A percentile compares a stretch with the other conserved stretches of the same genome.
These are phyloP conservation scores for Hipparchia semele DNA, from an alignment of 2,888 invertebrate species.

Conservation along the genomic window DNA sequence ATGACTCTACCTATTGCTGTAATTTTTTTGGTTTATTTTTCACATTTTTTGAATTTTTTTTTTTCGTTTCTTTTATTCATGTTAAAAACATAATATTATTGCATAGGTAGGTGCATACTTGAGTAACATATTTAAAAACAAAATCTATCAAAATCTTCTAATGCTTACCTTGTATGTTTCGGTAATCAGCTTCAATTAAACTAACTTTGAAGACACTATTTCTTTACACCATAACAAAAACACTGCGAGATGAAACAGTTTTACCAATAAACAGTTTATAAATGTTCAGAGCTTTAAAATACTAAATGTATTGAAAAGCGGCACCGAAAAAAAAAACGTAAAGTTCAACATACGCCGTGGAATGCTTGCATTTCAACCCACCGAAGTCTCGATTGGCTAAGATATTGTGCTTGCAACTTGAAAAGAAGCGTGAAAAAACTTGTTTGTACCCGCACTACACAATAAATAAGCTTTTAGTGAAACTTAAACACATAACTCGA, in stretches of 20 bases:
- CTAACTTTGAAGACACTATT: conserved; percentile 59
- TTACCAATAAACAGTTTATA: conserved; percentile 33
- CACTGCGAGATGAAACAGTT: conserved; percentile 45
- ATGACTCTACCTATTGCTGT: neutral
- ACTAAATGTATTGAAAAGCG: conserved; percentile 72
- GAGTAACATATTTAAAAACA: neutral
- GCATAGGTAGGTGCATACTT: too few species aligned
- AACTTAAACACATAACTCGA: conserved; percentile 51
- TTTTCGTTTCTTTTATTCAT: too few species aligned
- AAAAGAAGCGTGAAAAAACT: conserved; percentile 27
- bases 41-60: too few species aligned
- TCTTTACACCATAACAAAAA: conserved; percentile 48
- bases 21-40: neutral
- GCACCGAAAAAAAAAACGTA: conserved; percentile 67
- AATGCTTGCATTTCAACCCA: conserved; percentile 78
- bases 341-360: conserved; percentile 80
- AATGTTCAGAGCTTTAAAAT: conserved; percentile 51
- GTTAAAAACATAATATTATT: too few species aligned
- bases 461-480: conserved; percentile 46
- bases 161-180: conserved; percentile 74
- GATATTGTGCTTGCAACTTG: conserved; percentile 36
- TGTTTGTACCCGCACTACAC: conserved; percentile 54
- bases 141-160: conserved; percentile 13
- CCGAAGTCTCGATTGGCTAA: conserved; percentile 52
- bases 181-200: conserved; percentile 68